Evolutionary conservation across 2,113 vertebrate species (phyloP).

Genomic region (Podarcis raffonei): DNA sequence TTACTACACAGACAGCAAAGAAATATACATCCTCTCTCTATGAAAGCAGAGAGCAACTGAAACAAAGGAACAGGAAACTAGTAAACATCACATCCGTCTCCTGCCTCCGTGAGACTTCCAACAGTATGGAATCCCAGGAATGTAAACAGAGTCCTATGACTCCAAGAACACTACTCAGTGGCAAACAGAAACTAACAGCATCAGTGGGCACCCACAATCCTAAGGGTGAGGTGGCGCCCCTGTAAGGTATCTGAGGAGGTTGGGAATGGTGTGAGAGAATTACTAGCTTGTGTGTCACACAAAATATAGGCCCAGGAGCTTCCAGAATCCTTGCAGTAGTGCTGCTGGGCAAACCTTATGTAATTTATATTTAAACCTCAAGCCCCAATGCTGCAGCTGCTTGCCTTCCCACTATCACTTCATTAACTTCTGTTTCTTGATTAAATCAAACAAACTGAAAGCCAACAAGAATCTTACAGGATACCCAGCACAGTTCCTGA

Average conservation of each 20-base stretch:
- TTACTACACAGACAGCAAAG: too few species aligned
- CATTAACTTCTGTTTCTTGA: background rate
- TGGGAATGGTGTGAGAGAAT: background rate
- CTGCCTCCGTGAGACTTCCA: too few species aligned
- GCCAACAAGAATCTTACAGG: background rate
- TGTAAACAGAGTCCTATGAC: too few species aligned
- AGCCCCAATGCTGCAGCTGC: background rate
- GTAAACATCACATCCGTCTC: too few species aligned
- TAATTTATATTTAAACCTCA: background rate
- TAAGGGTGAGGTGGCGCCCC: too few species aligned
- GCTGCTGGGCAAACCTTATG: background rate
- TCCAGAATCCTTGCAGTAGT: background rate
- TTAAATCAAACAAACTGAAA: background rate
- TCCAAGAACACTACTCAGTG: too few species aligned
- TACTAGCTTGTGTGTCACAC: background rate
- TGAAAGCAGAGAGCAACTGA: too few species aligned
- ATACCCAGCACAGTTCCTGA: background rate
- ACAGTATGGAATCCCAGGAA: too few species aligned
- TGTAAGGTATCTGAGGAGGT: background rate
- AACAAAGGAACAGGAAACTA: too few species aligned
- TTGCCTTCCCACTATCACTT: background rate
- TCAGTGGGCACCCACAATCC: too few species aligned
- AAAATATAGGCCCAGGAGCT: background rate
- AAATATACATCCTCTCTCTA: too few species aligned
- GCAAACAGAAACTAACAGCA: too few species aligned